Conservation (phyloP, 2,797 vertebrate species). For the Fringilla coelebs region DNA sequence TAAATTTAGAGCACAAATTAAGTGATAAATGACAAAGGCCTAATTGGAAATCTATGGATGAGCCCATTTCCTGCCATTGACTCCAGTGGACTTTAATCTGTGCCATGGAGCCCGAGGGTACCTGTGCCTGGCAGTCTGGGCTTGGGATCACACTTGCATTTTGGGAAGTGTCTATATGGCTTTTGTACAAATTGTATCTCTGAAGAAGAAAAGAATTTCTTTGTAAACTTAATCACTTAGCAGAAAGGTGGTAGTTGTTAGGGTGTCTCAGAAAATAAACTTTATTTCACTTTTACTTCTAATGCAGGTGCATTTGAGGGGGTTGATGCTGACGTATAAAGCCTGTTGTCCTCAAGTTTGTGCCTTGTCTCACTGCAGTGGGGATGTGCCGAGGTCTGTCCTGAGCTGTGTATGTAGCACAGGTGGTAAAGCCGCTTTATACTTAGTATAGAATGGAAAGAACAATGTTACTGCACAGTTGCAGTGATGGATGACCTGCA, state of each 20-base stretch:
- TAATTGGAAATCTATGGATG: background rate
- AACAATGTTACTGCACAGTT: background rate
- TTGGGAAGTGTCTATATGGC: background rate
- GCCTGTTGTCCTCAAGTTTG: background rate
- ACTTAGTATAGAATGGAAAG: background rate
- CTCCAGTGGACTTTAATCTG: background rate
- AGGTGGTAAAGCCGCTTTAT: background rate
- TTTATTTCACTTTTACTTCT: background rate
- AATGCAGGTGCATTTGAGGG: fast-evolving
- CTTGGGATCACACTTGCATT: background rate
- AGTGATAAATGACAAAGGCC: background rate
- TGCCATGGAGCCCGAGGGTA: fast-evolving
- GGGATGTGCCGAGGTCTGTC: background rate
- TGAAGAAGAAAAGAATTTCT: background rate
- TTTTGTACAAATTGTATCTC: background rate
- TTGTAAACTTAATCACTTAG: background rate
- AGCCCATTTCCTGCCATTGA: background rate
- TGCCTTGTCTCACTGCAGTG: background rate
- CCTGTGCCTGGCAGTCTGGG: background rate
- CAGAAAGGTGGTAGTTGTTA: background rate
- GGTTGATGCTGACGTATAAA: background rate
- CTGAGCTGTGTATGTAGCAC: fast-evolving
- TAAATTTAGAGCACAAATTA: background rate
- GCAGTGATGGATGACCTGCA: background rate
- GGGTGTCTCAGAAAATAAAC: background rate